These are phyloP conservation scores for Sorex araneus DNA, from an alignment of 2,113 vertebrate species.

Conservation along the genomic window DNA sequence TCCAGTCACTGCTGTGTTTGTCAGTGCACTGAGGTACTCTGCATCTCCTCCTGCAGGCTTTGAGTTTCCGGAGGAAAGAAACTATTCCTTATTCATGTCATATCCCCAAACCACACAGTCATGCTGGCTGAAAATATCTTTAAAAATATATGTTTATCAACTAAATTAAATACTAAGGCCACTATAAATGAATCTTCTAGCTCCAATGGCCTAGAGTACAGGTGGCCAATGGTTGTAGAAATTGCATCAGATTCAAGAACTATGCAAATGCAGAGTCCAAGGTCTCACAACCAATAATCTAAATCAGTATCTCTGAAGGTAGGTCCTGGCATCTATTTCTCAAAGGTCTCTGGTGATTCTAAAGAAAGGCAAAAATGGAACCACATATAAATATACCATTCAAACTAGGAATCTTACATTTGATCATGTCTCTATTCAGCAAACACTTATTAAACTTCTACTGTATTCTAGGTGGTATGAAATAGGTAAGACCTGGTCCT, in stretches of 20 bases:
- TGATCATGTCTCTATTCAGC: neutral
- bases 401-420: neutral
- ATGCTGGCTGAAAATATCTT: neutral
- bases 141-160: neutral
- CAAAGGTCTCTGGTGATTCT: neutral
- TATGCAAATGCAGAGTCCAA: neutral
- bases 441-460: slow-evolving; percentile 23
- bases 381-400: neutral
- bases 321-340: neutral
- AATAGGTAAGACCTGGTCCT: neutral
- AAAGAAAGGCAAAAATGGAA: slow-evolving; percentile 16
- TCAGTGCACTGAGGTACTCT: neutral
- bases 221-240: neutral
- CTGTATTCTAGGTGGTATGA: neutral
- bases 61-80: neutral
- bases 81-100: neutral
- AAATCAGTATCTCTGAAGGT: neutral
- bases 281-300: neutral
- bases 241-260: neutral
- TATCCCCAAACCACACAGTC: neutral
- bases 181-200: neutral
- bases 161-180: neutral
- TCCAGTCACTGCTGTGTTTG: neutral
- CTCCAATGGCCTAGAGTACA: neutral
- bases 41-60: neutral